Evolutionary conservation across 2,888 invertebrate species (phyloP).

Genomic region (Pyrochroa serraticornis): DNA sequence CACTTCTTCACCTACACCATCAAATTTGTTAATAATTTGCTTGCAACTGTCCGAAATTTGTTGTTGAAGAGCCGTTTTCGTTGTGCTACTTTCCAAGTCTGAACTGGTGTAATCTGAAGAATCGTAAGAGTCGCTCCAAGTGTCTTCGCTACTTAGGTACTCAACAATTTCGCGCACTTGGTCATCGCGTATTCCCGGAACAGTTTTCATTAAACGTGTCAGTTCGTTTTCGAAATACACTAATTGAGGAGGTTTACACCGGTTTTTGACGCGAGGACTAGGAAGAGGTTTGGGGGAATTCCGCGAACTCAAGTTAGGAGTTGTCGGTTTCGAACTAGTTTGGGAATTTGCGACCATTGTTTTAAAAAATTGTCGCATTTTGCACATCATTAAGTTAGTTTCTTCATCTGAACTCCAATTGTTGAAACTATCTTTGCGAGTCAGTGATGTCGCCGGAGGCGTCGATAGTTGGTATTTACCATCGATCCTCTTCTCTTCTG

Average conservation of each 20-base stretch:
- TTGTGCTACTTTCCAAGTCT: slow-evolving; percentile 76
- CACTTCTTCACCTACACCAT: slow-evolving; percentile 66
- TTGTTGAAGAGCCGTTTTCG: slow-evolving; percentile 75
- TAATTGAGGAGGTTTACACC: slow-evolving; percentile 82
- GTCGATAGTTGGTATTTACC: slow-evolving; percentile 50
- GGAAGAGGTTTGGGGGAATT: slow-evolving; percentile 59
- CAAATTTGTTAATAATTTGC: slow-evolving; percentile 87
- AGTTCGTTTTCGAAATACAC: slow-evolving; percentile 90
- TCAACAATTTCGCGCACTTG: slow-evolving; percentile 92
- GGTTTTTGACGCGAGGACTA: slow-evolving; percentile 65
- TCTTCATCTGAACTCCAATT: slow-evolving; percentile 95
- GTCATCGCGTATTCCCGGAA: slow-evolving; percentile 88
- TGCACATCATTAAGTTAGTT: slow-evolving; percentile 93
- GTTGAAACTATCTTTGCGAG: slow-evolving; percentile 88
- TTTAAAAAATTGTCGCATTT: slow-evolving; percentile 91
- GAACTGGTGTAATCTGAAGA: slow-evolving; percentile 91
- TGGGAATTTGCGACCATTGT: slow-evolving; percentile 77
- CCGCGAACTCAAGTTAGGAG: slow-evolving; percentile 52
- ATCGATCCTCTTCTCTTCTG: slow-evolving; percentile 66
- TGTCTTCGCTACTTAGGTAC: slow-evolving; percentile 89
- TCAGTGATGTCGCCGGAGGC: slow-evolving; percentile 67
- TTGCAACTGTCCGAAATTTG: slow-evolving; percentile 89
- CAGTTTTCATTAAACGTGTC: slow-evolving; percentile 90
- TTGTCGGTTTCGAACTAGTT: slow-evolving; percentile 61
- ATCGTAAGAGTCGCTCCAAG: slow-evolving; percentile 93